phyloP scores from a whole-genome alignment of 1,140 invertebrate genomes.

The Dufourea novaeangliae region DNA sequence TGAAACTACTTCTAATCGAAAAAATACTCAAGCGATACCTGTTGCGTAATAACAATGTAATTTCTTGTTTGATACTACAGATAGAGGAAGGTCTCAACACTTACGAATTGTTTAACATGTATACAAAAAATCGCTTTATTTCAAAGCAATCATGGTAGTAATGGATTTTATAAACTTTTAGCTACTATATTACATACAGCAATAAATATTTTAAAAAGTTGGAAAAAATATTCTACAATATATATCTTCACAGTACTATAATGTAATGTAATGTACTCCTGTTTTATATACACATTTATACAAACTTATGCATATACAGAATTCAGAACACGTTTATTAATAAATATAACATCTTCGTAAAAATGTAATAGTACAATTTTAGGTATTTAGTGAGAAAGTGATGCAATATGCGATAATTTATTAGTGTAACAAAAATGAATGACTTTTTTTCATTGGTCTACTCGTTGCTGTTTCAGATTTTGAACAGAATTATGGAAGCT shows the following conservation, averaged over 20 bases:
- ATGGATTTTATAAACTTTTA: constrained; percentile 41
- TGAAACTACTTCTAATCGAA: neutral
- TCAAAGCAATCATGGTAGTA: constrained; percentile 43
- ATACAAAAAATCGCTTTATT: constrained; percentile 61
- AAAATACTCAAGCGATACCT: neutral
- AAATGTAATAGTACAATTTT: constrained; percentile 41
- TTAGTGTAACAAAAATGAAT: constrained; percentile 20
- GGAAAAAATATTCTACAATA: constrained; percentile 45
- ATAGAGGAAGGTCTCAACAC: constrained; percentile 16
- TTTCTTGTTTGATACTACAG: neutral
- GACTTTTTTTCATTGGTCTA: constrained; percentile 7
- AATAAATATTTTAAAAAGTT: constrained; percentile 57
- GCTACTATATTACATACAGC: constrained; percentile 39
- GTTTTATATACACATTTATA: constrained; percentile 45
- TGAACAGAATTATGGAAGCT: constrained; percentile 14
- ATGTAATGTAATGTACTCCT: constrained; percentile 22
- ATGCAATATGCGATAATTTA: neutral
- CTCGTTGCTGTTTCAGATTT: constrained; percentile 5
- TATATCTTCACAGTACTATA: constrained; percentile 42
- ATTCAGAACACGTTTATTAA: constrained; percentile 39
- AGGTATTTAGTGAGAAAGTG: constrained; percentile 7
- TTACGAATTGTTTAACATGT: constrained; percentile 28
- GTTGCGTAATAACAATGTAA: neutral
- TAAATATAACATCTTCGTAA: constrained; percentile 36
- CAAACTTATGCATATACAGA: constrained; percentile 41